Conservation (phyloP, 2,113 vertebrate genomes). For the Sceloporus undulatus region DNA sequence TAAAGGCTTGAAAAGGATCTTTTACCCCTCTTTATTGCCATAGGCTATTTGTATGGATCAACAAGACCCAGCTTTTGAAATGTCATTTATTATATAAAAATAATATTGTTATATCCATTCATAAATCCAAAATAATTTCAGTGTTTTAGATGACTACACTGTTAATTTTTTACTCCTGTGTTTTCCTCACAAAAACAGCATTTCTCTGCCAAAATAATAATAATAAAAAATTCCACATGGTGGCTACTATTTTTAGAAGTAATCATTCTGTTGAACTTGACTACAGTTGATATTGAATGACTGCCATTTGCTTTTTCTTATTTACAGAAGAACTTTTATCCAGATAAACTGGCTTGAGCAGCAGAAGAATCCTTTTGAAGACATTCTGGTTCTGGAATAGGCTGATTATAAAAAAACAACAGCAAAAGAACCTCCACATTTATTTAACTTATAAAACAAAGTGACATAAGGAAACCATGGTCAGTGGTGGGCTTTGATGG, state of each 20-base stretch:
- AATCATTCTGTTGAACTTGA: background rate
- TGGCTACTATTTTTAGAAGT: background rate
- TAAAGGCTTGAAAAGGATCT: background rate
- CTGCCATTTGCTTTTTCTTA: background rate
- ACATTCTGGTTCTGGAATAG: conserved; percentile 25
- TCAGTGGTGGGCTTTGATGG: background rate
- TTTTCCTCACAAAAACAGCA: background rate
- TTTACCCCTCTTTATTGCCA: background rate
- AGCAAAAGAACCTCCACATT: background rate
- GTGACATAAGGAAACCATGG: background rate
- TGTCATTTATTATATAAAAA: background rate
- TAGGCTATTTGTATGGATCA: background rate
- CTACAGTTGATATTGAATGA: background rate
- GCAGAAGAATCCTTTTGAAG: background rate
- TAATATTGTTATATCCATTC: background rate
- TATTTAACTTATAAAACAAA: background rate
- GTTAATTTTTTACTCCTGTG: conserved; percentile 8
- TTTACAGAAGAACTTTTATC: background rate
- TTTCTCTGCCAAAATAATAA: rapidly evolving
- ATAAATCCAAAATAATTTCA: rapidly evolving
- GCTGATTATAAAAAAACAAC: background rate
- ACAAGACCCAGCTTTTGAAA: background rate
- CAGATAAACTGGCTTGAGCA: background rate
- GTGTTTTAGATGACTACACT: background rate
- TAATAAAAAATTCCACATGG: rapidly evolving